Percentiles rank a stretch among this genome's conserved stretches.
phyloP scores from a whole-genome alignment of 2,888 invertebrate species.

The Chalcosyrphus nemorum region DNA sequence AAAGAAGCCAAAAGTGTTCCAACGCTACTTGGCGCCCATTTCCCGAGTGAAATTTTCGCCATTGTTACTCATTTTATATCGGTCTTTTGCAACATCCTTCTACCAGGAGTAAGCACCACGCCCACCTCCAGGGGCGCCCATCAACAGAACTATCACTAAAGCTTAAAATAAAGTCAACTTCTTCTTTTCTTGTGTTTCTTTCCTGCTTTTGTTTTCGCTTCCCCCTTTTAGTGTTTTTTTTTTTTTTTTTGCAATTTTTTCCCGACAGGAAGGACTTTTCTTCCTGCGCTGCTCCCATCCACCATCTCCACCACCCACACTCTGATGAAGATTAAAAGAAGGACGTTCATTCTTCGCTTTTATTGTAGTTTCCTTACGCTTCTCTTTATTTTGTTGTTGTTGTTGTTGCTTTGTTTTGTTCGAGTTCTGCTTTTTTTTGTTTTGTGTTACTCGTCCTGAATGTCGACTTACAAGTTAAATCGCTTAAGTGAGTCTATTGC shows the following conservation, averaged over 20 bases:
- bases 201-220: conserved; percentile 40
- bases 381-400: not conserved
- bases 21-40: conserved; percentile 47
- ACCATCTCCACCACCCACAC: not conserved
- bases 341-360: conserved; percentile 58
- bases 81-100: not conserved
- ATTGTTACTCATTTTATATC: conserved; percentile 25
- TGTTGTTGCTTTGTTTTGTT: conserved; percentile 15
- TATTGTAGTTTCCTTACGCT: conserved; percentile 49
- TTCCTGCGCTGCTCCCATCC: conserved; percentile 46
- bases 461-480: conserved; percentile 61
- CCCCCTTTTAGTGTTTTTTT: not conserved
- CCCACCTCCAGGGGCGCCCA: not conserved
- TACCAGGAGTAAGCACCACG: not conserved
- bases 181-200: conserved; percentile 41
- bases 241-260: conserved; percentile 12
- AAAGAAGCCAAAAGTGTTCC: not conserved
- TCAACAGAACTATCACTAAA: conserved; percentile 41
- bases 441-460: not conserved
- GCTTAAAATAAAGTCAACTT: conserved; percentile 64
- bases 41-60: conserved; percentile 37
- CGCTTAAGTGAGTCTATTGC: conserved; percentile 62
- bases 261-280: conserved; percentile 53
- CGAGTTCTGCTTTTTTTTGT: not conserved
- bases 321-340: conserved; percentile 40